A percentile compares a stretch with the other conserved stretches of the same genome.
phyloP scores from a whole-genome alignment of 2,797 vertebrate genomes.

The Clarias fuscus region DNA sequence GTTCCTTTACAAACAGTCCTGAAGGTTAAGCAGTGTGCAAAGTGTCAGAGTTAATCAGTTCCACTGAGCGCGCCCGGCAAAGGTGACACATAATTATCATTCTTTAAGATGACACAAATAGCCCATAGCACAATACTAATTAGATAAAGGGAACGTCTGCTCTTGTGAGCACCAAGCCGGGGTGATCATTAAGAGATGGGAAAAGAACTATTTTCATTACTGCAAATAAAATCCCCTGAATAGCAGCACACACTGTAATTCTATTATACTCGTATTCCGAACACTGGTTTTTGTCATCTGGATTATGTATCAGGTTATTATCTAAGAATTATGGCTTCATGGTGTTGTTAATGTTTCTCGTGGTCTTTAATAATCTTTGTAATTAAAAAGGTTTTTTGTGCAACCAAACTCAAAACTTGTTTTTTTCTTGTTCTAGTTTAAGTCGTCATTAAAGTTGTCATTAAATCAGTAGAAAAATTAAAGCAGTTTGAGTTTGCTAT shows the following conservation, averaged over 20 bases:
- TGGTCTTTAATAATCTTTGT: too few relatives aligned
- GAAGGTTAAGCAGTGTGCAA: constrained; percentile 52
- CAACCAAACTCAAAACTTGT: too few relatives aligned
- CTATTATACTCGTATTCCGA: constrained; percentile 5
- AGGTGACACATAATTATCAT: constrained; percentile 66
- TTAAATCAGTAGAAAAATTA: too few relatives aligned
- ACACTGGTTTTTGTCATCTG: background rate
- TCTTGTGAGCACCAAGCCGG: constrained; percentile 28
- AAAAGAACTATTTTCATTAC: constrained; percentile 25
- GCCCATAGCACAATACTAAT: constrained; percentile 48
- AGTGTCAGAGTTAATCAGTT: constrained; percentile 66
- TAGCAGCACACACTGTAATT: constrained; percentile 13
- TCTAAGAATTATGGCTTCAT: background rate
- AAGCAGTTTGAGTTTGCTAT: too few relatives aligned
- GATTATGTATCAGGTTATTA: background rate
- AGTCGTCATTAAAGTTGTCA: too few relatives aligned
- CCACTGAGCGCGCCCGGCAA: constrained; percentile 52
- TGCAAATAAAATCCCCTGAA: constrained; percentile 4
- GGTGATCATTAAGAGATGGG: constrained; percentile 28
- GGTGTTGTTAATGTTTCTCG: background rate
- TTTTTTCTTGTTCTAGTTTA: too few relatives aligned
- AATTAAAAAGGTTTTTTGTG: too few relatives aligned
- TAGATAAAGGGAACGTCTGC: constrained; percentile 42
- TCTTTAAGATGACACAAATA: constrained; percentile 57
- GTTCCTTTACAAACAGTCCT: constrained; percentile 27